phyloP scores from a whole-genome alignment of 2,888 invertebrate genomes.

The Gastracanthus pulcherrimus region DNA sequence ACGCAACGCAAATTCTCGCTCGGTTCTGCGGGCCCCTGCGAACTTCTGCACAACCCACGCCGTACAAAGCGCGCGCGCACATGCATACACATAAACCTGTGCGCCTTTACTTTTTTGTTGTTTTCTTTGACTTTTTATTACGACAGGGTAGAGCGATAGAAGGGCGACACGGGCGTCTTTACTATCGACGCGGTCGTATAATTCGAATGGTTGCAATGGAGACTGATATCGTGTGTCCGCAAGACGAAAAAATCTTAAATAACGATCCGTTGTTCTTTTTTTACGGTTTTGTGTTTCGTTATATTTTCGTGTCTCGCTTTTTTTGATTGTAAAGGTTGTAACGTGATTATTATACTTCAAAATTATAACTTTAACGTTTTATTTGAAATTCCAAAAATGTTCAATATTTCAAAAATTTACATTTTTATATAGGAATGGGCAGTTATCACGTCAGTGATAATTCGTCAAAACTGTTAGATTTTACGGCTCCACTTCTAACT shows the following conservation, averaged over 20 bases:
- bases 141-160: too few relatives aligned
- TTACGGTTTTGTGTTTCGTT: not conserved
- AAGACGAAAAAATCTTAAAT: not conserved
- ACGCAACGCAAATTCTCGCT: conserved; percentile 2
- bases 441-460: not conserved
- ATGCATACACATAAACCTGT: not conserved
- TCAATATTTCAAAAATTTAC: not conserved
- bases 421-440: not conserved
- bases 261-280: not conserved
- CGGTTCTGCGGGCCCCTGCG: not conserved
- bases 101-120: not conserved
- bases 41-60: not conserved
- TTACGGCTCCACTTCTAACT: too few relatives aligned
- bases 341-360: not conserved
- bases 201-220: not conserved
- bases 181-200: conserved; percentile 19
- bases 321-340: not conserved
- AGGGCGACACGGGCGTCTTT: too few relatives aligned
- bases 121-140: not conserved
- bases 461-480: too few relatives aligned
- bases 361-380: not conserved
- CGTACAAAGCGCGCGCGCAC: too few relatives aligned
- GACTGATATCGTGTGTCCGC: not conserved
- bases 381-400: too few relatives aligned
- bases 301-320: not conserved